phyloP scores from a whole-genome alignment of 1,140 invertebrate genomes.

The Bombus affinis region DNA sequence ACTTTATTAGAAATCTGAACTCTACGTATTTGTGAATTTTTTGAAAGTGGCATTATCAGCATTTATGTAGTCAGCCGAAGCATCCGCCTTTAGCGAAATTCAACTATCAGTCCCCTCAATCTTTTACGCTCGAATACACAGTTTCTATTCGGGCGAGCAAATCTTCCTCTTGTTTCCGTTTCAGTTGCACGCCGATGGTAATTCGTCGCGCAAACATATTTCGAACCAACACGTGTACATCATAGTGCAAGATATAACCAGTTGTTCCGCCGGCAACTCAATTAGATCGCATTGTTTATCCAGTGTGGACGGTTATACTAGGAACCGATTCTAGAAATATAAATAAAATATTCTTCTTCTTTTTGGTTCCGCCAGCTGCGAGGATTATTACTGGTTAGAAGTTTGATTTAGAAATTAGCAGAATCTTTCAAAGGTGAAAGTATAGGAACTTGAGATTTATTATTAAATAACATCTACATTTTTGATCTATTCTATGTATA shows the following conservation, averaged over 20 bases:
- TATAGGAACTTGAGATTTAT: too few relatives aligned
- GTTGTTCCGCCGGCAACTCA: constrained; percentile 8
- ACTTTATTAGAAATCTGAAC: too few relatives aligned
- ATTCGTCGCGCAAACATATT: constrained; percentile 15
- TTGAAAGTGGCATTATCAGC: neutral
- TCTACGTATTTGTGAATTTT: neutral
- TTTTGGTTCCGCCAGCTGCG: too few relatives aligned
- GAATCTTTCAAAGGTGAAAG: too few relatives aligned
- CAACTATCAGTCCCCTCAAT: neutral
- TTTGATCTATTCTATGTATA: too few relatives aligned
- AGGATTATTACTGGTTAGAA: too few relatives aligned
- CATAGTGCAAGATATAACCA: neutral
- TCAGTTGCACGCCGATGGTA: neutral
- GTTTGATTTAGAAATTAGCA: neutral
- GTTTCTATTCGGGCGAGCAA: neutral
- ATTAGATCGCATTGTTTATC: constrained; percentile 14
- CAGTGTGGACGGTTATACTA: neutral
- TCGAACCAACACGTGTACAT: neutral
- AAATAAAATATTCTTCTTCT: neutral
- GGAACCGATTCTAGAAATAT: neutral
- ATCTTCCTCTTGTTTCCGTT: neutral
- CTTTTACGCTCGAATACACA: neutral
- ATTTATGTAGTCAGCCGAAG: neutral
- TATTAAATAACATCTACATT: too few relatives aligned
- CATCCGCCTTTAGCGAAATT: neutral